Evolutionary conservation across 23 tunicate genomes (phyloP), one percentile per base, ranked within the genome.

Genomic region (Phallusia fumigata): DNA sequence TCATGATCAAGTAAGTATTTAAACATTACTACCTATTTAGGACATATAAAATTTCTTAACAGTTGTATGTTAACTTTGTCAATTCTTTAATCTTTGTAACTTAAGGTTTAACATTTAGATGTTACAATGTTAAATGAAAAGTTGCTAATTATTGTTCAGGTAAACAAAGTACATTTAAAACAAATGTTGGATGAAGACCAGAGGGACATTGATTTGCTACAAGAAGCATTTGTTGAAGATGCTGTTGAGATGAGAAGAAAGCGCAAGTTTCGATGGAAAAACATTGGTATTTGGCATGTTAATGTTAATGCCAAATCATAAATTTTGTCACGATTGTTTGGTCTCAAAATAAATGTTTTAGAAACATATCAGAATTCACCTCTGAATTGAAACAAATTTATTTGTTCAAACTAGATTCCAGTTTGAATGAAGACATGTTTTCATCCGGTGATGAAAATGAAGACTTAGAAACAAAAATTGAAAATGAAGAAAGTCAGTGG

Each of bases 171-270:
- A 31, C 98, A 94, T 34, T 73, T 84, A 30, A 89, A 83, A 74
- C 90, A 89, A 79, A 65, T 89, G 74, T 83, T 89, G 53, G 94
- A 94, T 32, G 98, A 94, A 44, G 98, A 94, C 52, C 93, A 89
- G 51, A 65, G 87, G 49, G 82, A 89, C 32, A 89, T 94, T 35
- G 94, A 94, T 15, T 78, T 94, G 18, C 76, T 94, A n/a, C 94
- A 94, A 82, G 98, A 94, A 86, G 98, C 98, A 33, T 89, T 94
- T 69, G 78, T 89, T 36, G 93, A 89, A 18, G 98, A 91, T 45
- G 80, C 76, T 30, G 84, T 79, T 31, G 87, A 91, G 44, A 76
- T 73, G n/a, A 76, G 82, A 33, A 78, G 98, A 49, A 91, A 89
- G 22, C 80, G 98, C 36, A 87, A 87, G 75, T 94, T 94, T 73